Evolutionary conservation across 2,113 vertebrate species (phyloP).

Genomic region (Terrapene triunguis): DNA sequence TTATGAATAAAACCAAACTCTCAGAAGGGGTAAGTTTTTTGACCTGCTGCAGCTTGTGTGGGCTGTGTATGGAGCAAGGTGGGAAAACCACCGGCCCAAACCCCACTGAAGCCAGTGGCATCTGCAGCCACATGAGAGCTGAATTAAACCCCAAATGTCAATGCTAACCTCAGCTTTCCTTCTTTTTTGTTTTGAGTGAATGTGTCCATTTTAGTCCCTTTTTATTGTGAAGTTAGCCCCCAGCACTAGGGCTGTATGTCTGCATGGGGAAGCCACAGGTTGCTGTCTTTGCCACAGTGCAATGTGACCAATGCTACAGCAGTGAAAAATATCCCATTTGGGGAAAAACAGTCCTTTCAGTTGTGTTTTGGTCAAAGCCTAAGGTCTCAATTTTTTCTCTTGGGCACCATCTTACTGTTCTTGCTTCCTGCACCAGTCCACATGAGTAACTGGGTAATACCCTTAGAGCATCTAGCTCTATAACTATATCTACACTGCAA

Average conservation of each 20-base stretch:
- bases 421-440: not conserved
- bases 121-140: not conserved
- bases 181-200: not conserved
- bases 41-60: not conserved
- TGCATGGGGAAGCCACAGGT: not conserved
- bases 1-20: not conserved
- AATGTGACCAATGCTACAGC: not conserved
- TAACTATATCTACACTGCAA: no score
- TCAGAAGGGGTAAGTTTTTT: not conserved
- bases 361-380: not conserved
- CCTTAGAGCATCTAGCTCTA: not conserved
- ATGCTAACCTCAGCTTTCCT: not conserved
- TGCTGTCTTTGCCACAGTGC: not conserved
- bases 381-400: not conserved
- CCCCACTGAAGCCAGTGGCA: not conserved
- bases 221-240: not conserved
- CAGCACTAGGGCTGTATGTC: not conserved
- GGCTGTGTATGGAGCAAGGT: not conserved
- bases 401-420: not conserved
- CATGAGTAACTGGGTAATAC: not conserved
- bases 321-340: not conserved
- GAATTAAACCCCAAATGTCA: not conserved
- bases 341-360: not conserved
- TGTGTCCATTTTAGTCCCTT: not conserved
- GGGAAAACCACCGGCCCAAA: not conserved